Evolutionary conservation across 2,888 invertebrate species (phyloP).

Genomic region (Barypeithes pellucidus): DNA sequence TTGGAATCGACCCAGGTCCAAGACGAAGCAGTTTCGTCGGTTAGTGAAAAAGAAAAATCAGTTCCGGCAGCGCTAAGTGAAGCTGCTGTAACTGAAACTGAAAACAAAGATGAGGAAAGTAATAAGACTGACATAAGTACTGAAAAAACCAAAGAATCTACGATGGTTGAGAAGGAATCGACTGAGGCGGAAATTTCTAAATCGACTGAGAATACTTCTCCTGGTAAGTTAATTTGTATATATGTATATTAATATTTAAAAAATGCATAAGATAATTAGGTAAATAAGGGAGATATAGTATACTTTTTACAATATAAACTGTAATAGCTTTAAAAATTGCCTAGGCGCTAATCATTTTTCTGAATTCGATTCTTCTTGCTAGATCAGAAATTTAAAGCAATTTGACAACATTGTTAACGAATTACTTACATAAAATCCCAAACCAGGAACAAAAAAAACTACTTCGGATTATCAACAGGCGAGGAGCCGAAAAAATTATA

Average conservation of each 20-base stretch:
- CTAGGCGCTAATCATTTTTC: no score
- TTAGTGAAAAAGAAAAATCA: neutral
- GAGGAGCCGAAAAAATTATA: neutral
- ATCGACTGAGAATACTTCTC: constrained; percentile 2
- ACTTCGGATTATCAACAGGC: no score
- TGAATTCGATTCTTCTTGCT: no score
- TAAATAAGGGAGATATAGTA: no score
- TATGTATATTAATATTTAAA: no score
- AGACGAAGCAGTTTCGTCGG: neutral
- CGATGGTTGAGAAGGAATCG: neutral
- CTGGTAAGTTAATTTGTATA: constrained; percentile 22
- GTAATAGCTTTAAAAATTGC: no score
- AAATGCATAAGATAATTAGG: no score
- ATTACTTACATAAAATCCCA: no score
- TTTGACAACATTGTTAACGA: no score
- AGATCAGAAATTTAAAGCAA: no score
- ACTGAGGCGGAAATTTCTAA: neutral
- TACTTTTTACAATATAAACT: no score
- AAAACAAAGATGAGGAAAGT: neutral
- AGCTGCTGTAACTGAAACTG: neutral
- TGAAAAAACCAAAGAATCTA: constrained; percentile 16
- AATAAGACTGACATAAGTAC: constrained; percentile 25
- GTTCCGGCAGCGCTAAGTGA: neutral
- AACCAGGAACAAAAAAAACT: no score
- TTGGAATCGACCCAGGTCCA: constrained; percentile 8